Conservation (phyloP, 1,140 invertebrate genomes). For the Carcinoscorpius rotundicauda region DNA sequence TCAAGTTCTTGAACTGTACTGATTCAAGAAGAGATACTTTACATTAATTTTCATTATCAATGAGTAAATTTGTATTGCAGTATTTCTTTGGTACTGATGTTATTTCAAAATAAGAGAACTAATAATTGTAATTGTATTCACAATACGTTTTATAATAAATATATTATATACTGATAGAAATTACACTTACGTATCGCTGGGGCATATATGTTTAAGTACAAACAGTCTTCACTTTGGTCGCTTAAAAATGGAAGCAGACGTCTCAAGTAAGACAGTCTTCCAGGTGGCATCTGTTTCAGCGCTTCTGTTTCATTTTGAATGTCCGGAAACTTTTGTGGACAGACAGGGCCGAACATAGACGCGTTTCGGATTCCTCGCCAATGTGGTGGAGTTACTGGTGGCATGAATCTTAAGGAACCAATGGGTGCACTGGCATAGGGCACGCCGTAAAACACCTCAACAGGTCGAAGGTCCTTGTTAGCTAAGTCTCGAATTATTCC, state of each 20-base stretch:
- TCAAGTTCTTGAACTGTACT: no score
- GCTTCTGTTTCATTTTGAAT: constrained; percentile 52
- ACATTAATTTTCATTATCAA: no score
- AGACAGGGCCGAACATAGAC: constrained; percentile 63
- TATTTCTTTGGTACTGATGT: no score
- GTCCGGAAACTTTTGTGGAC: constrained; percentile 49
- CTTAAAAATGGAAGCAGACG: constrained; percentile 52
- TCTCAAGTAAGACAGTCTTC: constrained; percentile 65
- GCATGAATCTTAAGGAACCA: constrained; percentile 54
- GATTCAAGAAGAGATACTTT: no score
- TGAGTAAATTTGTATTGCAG: no score
- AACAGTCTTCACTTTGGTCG: constrained; percentile 80
- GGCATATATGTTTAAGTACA: constrained; percentile 87
- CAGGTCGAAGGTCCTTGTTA: constrained; percentile 32
- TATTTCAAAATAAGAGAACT: no score
- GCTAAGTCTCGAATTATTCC: constrained; percentile 50
- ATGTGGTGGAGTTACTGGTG: constrained; percentile 48
- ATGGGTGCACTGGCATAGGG: constrained; percentile 69
- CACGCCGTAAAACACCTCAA: constrained; percentile 45
- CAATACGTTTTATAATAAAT: no score
- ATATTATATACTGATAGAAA: constrained; percentile 2
- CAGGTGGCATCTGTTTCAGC: constrained; percentile 49
- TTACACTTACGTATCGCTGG: constrained; percentile 37
- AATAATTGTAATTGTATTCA: no score
- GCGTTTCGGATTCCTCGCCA: constrained; percentile 83